These are phyloP conservation scores for Phyto melanocephala DNA, from an alignment of 2,888 invertebrate species.

Conservation along the genomic window DNA sequence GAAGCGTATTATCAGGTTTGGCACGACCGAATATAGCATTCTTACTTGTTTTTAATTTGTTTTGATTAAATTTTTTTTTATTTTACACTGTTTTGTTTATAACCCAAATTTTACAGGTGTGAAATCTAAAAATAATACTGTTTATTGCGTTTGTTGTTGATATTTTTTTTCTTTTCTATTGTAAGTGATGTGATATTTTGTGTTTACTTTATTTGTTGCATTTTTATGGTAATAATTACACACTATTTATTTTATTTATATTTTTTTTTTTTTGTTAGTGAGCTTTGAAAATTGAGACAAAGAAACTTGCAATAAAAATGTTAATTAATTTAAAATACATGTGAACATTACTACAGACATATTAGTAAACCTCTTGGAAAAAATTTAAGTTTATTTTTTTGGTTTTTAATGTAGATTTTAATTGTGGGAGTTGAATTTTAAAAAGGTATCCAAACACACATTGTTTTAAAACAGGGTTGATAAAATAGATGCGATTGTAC, in stretches of 20 bases:
- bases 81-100: not conserved
- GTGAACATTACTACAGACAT: conserved; percentile 3
- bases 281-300: not conserved
- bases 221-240: no score
- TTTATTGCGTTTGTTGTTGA: no score
- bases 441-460: no score
- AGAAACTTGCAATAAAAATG: conserved; percentile 1
- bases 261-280: not conserved
- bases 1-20: no score
- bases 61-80: not conserved
- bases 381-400: not conserved
- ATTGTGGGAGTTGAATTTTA: conserved; percentile 43
- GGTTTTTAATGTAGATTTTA: not conserved
- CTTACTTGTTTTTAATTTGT: no score
- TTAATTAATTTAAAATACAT: conserved; percentile 24
- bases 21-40: no score
- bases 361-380: conserved; percentile 1
- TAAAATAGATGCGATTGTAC: no score
- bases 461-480: no score
- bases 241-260: no score
- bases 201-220: not conserved
- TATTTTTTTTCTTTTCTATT: no score
- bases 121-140: not conserved
- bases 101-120: not conserved
- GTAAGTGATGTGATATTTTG: not conserved